Evolutionary conservation across 2,113 vertebrate genomes (phyloP), one percentile per base, ranked within the genome.

Genomic region (Triplophysa dalaica): DNA sequence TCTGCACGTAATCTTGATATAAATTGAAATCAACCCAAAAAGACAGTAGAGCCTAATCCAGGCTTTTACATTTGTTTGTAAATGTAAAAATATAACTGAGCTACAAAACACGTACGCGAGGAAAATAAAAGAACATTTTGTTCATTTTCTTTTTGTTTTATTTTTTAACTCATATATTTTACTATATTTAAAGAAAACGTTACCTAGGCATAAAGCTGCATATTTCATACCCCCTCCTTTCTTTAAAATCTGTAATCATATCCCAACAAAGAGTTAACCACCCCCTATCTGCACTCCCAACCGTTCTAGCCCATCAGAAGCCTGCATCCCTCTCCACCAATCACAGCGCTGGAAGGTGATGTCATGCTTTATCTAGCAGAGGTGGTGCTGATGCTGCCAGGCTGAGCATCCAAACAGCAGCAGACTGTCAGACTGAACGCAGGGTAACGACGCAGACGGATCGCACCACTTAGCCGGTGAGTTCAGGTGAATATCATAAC

Each of bases 291-390:
- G 68, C 82, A 70, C 72, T 78, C 79, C 64, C 19, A 80, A 74
- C 67, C 79, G 76, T 86, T 43, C 52, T 67, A 83, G 86, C 91
- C 89, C 90, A 92, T 93, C 85, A 17, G 77, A 13, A 85, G 79
- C 13, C 84, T 8, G 87, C 14, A 81, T 86, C 75, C 33, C 63
- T 66, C 73, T 82, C n/a, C 10, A 81, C 93, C 92, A 93, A 93
- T 93, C 82, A 69, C 85, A 82, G 29, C 1, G 64, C 88, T 81
- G 22, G 65, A 5, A 75, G 87, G 90, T 94, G 93, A 94, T 94
- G 93, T 94, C 91, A 94, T 94, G 90, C 83, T 87, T 87, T 64
- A 78, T 81, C 79, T 73, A 70, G 80, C 65, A 70, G 79, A 76
- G 73, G 64, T 77, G 79, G 85, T 65, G 82, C 85, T 92, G 90